Evolutionary conservation across 2,113 vertebrate species (phyloP).

Genomic region (Proteles cristata): DNA sequence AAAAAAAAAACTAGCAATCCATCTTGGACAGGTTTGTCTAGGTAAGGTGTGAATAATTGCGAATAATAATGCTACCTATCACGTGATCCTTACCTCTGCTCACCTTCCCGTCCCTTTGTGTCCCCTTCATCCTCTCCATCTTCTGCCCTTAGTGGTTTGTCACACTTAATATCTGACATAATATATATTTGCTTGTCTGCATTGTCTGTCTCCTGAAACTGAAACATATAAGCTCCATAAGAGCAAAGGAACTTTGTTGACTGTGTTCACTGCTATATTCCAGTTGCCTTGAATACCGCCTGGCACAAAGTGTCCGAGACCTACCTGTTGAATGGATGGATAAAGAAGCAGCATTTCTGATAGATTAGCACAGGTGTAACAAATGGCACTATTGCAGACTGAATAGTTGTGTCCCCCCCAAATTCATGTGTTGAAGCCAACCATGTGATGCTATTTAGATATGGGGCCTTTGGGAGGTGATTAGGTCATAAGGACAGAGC

Average conservation of each 20-base stretch:
- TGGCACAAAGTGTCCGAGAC: neutral
- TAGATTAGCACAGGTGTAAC: neutral
- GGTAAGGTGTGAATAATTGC: neutral
- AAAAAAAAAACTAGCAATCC: neutral
- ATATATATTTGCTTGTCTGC: neutral
- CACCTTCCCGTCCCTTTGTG: neutral
- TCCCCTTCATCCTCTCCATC: fast-evolving
- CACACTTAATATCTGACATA: too few relatives aligned
- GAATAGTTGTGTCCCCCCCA: neutral
- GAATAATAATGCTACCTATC: neutral
- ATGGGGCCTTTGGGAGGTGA: neutral
- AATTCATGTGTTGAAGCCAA: neutral
- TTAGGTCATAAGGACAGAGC: neutral
- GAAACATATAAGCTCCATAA: neutral
- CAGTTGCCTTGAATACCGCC: neutral
- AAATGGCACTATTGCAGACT: too few relatives aligned
- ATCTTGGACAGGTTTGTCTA: neutral
- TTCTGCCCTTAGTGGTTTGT: neutral
- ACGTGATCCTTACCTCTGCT: fast-evolving
- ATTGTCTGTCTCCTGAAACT: neutral
- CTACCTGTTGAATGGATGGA: neutral
- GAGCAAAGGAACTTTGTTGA: neutral
- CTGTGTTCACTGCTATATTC: neutral
- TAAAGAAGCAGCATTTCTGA: neutral
- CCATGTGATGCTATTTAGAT: neutral